Conservation (phyloP, 2,113 vertebrate genomes). For the Sminthopsis crassicaudata region DNA sequence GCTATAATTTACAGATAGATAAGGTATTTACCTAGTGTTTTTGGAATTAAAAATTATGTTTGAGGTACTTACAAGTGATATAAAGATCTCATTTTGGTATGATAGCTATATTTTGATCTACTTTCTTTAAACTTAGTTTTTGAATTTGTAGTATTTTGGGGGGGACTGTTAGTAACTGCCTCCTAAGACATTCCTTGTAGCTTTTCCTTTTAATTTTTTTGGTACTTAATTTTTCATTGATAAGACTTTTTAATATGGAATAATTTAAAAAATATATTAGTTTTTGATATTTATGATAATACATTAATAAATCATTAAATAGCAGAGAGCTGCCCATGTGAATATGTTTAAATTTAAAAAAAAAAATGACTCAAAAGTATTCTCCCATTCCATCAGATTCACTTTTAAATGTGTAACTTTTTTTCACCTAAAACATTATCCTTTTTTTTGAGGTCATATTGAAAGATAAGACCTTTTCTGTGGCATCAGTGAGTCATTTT, state of each 20-base stretch:
- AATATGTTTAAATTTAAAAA: conserved; percentile 25
- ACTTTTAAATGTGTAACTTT: conserved; percentile 61
- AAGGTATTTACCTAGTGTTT: background rate
- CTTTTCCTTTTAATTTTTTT: conserved; percentile 45
- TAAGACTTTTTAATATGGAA: conserved; percentile 31
- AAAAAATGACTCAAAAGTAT: conserved; percentile 24
- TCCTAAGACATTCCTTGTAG: conserved; percentile 4
- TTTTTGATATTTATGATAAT: conserved; percentile 61
- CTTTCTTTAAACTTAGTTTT: conserved; percentile 24
- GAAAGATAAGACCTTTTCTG: conserved; percentile 49
- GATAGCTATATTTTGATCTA: background rate
- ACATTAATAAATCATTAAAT: conserved; percentile 43
- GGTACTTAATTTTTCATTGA: conserved; percentile 43
- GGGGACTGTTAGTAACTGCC: conserved; percentile 32
- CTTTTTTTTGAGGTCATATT: conserved; percentile 10
- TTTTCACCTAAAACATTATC: conserved; percentile 35
- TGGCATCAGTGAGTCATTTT: conserved; percentile 56
- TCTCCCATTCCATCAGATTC: conserved; percentile 37
- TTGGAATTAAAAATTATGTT: background rate
- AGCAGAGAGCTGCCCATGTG: conserved; percentile 35
- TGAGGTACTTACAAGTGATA: conserved; percentile 15
- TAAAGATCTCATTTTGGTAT: background rate
- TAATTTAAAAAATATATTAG: conserved; percentile 49
- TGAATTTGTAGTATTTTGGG: conserved; percentile 55
- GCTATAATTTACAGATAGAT: background rate